phyloP scores from a whole-genome alignment of 1,140 invertebrate genomes.

The Drosophila truncata region DNA sequence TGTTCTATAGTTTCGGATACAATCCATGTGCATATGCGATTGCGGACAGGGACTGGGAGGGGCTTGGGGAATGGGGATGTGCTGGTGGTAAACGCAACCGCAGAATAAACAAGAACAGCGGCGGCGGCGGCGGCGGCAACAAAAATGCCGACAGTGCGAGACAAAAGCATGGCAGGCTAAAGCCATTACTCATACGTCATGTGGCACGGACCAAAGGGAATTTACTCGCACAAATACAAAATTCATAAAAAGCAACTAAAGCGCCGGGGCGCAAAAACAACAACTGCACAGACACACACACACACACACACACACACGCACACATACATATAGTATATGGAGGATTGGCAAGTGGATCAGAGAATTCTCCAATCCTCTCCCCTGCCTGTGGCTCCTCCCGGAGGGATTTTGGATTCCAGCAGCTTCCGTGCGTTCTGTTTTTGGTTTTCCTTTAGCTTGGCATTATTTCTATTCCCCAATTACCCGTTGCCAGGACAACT shows the following conservation, averaged over 20 bases:
- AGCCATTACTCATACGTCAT: constrained; percentile 82
- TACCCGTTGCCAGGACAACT: constrained; percentile 67
- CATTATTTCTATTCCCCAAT: constrained; percentile 65
- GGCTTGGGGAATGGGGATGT: neutral
- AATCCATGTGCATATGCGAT: constrained; percentile 60
- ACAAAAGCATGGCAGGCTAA: constrained; percentile 64
- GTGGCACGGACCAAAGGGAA: constrained; percentile 67
- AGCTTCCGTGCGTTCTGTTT: constrained; percentile 28
- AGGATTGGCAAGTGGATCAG: constrained; percentile 72
- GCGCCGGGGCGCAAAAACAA: constrained; percentile 61
- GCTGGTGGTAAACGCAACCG: constrained; percentile 65
- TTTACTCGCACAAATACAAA: constrained; percentile 71
- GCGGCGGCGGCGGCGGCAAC: constrained; percentile 19
- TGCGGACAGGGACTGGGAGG: constrained; percentile 18
- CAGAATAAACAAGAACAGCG: constrained; percentile 69
- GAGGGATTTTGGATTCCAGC: constrained; percentile 43
- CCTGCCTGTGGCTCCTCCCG: neutral
- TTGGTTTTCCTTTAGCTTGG: constrained; percentile 36
- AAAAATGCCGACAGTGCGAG: constrained; percentile 51
- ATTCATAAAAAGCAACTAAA: constrained; percentile 67
- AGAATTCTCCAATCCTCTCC: constrained; percentile 13
- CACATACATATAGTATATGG: constrained; percentile 1
- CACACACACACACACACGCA: constrained; percentile 18
- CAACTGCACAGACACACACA: constrained; percentile 24
- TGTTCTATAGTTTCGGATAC: constrained; percentile 43